Evolutionary conservation across 2,888 invertebrate genomes (phyloP).

Genomic region (Epirrita christyi): DNA sequence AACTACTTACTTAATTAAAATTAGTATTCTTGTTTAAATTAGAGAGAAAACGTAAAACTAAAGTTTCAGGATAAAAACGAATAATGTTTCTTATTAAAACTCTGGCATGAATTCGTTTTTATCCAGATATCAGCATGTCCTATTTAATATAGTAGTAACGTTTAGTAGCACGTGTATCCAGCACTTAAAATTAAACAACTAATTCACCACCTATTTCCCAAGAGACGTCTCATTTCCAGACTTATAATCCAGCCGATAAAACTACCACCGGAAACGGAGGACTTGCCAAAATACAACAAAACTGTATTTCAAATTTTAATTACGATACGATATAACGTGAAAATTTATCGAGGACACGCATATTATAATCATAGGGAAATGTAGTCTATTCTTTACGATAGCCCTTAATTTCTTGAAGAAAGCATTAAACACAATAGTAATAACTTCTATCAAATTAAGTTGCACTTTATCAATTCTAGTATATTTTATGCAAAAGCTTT

Average conservation of each 20-base stretch:
- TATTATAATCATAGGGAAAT: too few relatives aligned
- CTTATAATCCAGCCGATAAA: conserved; percentile 38
- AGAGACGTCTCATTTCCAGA: conserved; percentile 31
- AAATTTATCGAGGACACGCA: too few relatives aligned
- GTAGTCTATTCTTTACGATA: too few relatives aligned
- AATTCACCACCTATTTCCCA: conserved; percentile 30
- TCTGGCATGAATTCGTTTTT: conserved; percentile 10
- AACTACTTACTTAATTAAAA: not conserved
- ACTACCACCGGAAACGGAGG: conserved; percentile 41
- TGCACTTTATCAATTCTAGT: too few relatives aligned
- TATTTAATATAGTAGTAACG: conserved; percentile 33
- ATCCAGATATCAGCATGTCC: conserved; percentile 25
- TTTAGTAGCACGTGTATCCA: conserved; percentile 30
- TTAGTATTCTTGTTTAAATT: not conserved
- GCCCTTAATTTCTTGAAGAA: too few relatives aligned
- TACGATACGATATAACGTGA: not conserved
- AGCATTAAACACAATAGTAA: too few relatives aligned
- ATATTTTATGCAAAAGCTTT: too few relatives aligned
- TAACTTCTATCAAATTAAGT: too few relatives aligned
- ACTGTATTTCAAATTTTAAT: conserved; percentile 25
- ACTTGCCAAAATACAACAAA: conserved; percentile 59
- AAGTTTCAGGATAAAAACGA: not conserved
- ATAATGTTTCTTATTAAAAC: not conserved
- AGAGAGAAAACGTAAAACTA: not conserved
- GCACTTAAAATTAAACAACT: conserved; percentile 17